Base-by-base conservation (phyloP, 2,113 vertebrate species). In the Ptyas mucosa region DNA sequence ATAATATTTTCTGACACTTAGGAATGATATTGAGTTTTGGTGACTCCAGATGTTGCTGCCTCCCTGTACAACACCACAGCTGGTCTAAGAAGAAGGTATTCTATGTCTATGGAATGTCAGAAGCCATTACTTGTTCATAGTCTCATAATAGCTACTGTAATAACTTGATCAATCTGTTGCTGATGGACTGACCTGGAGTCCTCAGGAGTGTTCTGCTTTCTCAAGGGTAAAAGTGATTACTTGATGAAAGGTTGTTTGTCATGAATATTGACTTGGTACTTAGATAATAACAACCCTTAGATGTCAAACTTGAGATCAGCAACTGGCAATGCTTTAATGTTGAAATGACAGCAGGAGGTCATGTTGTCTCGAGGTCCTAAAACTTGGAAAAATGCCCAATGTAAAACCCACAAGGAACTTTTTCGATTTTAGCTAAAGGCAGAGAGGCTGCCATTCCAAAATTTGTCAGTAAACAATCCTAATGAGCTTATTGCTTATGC, bases 201-300 rank as follows among this genome's bases (percentile, higher is more conserved):
- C 96, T 97, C 95, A 86, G 24, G 91, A 94, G 93, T 93, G 93
- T 94, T 95, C 94, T 94, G 92, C 91, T 97, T 97, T 97, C 96
- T 96, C 87, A 90, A 97, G 97, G 97, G 97, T 97, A 97, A 97
- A 97, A 97, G 94, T 94, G 96, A 96, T 91, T 97, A 95, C 93
- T 95, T 95, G 96, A 96, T 96, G 97, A 97, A 97, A 96, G 95
- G 95, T 94, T 97, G 96, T 97, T 97, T 96, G 96, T 96, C 96
- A 95, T 98, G 96, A 95, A 96, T 97, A 97, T 96, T 96, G 97
- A 97, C 95, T 91, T 93, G 75, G 92, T 95, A 87, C 89, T 96
- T 95, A 93, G 88, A 87, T 90, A 90, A 93, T 95, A 90, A 97
- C 96, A 95, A 94, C 95, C 64, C 57, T 95, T 96, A 94, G 93